Evolutionary conservation across 2,797 vertebrate species (phyloP).

Genomic region (Podarcis siculus): DNA sequence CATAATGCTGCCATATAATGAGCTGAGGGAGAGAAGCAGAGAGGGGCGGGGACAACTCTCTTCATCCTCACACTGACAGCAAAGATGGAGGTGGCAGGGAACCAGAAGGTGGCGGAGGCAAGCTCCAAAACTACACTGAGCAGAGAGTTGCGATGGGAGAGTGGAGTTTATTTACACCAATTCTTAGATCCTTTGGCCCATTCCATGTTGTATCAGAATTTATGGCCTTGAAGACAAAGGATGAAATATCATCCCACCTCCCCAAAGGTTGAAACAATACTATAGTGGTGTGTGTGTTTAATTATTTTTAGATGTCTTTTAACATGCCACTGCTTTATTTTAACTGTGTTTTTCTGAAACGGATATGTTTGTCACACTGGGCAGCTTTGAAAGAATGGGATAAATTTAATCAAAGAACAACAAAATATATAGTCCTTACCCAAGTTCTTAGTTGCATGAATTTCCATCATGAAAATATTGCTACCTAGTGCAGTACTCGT

Average conservation of each 20-base stretch:
- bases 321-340: too few species aligned
- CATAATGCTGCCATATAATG: not conserved
- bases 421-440: not conserved
- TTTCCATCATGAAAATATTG: not conserved
- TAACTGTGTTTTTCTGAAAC: too few species aligned
- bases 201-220: not conserved
- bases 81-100: not conserved
- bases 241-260: not conserved
- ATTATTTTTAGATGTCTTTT: too few species aligned
- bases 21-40: not conserved
- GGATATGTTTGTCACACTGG: too few species aligned
- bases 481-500: not conserved
- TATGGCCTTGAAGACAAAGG: not conserved
- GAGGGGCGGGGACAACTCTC: not conserved
- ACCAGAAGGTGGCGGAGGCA: not conserved
- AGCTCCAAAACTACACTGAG: not conserved
- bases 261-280: not conserved
- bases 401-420: too few species aligned
- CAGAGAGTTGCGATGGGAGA: not conserved
- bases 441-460: not conserved
- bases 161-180: not conserved
- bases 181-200: not conserved
- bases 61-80: not conserved
- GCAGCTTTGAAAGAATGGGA: too few species aligned
- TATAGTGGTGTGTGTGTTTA: too few species aligned